A percentile compares a stretch with the other conserved stretches of the same genome.
Evolutionary conservation across 2,888 invertebrate species (phyloP).

Genomic region (Subacronicta megacephala): DNA sequence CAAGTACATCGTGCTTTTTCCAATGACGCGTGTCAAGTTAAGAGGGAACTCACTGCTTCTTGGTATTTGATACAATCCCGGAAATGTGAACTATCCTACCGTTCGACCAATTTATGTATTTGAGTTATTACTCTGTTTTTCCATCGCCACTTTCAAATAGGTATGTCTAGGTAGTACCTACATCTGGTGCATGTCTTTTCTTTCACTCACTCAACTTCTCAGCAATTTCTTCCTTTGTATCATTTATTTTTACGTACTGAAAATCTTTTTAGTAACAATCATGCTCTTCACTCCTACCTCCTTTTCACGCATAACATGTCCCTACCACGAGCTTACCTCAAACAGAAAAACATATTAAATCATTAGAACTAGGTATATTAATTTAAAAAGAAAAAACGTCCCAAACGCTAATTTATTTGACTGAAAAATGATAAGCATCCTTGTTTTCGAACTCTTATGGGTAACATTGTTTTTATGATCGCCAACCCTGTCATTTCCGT

Average conservation of each 20-base stretch:
- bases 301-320: neutral
- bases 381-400: slow-evolving; percentile 34
- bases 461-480: slow-evolving; percentile 54
- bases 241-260: no score
- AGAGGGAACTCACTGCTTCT: slow-evolving; percentile 14
- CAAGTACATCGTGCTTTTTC: neutral
- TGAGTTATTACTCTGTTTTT: neutral
- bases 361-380: slow-evolving; percentile 16
- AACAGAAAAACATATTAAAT: no score
- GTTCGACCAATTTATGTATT: neutral
- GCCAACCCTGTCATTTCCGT: slow-evolving; percentile 56
- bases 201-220: no score
- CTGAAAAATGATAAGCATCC: slow-evolving; percentile 51
- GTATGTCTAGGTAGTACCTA: no score
- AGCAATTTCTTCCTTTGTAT: no score
- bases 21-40: slow-evolving; percentile 18
- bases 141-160: no score
- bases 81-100: slow-evolving; percentile 9
- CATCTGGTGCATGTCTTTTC: no score
- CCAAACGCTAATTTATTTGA: slow-evolving; percentile 40
- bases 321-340: no score
- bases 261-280: no score
- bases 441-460: slow-evolving; percentile 51
- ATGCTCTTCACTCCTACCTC: no score
- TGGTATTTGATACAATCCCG: slow-evolving; percentile 23